Percentiles rank a stretch among this genome's conserved stretches.
phyloP scores from a whole-genome alignment of 1,140 invertebrate species.

The Aphelinus atriplicis region DNA sequence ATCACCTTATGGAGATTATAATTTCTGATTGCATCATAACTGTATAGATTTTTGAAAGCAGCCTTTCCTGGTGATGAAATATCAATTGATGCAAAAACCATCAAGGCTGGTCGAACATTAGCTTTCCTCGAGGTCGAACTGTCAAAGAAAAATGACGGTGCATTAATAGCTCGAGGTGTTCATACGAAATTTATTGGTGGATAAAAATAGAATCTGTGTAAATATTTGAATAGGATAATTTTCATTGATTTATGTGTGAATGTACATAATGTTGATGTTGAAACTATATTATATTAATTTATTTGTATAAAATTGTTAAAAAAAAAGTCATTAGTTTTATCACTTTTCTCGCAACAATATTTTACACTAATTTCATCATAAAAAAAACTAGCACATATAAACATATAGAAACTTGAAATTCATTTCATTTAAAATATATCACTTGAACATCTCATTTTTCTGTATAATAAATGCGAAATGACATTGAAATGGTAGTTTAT shows the following conservation, averaged over 20 bases:
- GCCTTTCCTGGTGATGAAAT: slow-evolving; percentile 82
- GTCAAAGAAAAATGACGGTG: slow-evolving; percentile 75
- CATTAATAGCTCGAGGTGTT: slow-evolving; percentile 78
- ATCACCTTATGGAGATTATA: neutral
- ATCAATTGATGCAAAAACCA: slow-evolving; percentile 80
- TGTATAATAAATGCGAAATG: too few relatives aligned
- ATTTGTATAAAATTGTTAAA: slow-evolving; percentile 29
- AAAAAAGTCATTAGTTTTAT: neutral
- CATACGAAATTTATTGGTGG: slow-evolving; percentile 81
- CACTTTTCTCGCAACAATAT: too few relatives aligned
- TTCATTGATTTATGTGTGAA: neutral
- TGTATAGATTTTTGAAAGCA: slow-evolving; percentile 75
- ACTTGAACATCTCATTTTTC: too few relatives aligned
- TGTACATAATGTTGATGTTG: neutral
- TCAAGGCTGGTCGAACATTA: slow-evolving; percentile 80
- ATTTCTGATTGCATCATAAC: slow-evolving; percentile 43
- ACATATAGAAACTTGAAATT: too few relatives aligned
- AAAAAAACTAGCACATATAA: too few relatives aligned
- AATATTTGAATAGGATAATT: neutral
- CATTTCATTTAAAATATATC: too few relatives aligned
- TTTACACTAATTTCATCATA: too few relatives aligned
- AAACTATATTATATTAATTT: slow-evolving; percentile 16
- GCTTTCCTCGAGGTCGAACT: slow-evolving; percentile 85
- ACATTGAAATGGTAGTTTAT: too few relatives aligned
- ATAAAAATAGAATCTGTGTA: neutral